Evolutionary conservation across 2,797 vertebrate species (phyloP).

Genomic region (Rhinella marina): DNA sequence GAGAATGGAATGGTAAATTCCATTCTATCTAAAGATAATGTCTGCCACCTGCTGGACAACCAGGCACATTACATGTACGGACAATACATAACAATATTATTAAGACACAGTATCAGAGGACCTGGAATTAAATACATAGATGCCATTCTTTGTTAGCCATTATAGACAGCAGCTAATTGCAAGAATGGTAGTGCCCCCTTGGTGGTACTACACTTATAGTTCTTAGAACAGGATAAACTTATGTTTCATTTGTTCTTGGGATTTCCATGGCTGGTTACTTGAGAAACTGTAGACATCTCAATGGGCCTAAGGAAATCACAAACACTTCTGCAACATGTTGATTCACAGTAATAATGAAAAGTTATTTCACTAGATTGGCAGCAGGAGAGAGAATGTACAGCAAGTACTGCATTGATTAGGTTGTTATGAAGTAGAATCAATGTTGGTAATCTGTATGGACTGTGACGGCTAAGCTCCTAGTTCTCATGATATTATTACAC

Average conservation of each 20-base stretch:
- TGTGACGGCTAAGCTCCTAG: conserved; percentile 7
- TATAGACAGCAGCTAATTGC: no score
- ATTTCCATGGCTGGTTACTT: not conserved
- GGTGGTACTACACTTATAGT: not conserved
- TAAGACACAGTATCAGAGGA: no score
- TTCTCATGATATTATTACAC: conserved; percentile 21
- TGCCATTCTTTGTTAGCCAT: no score
- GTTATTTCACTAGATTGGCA: not conserved
- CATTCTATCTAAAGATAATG: no score
- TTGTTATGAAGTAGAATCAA: conserved; percentile 18
- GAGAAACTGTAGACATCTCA: not conserved
- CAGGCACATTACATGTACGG: no score
- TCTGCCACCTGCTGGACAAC: no score
- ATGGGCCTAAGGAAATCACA: not conserved
- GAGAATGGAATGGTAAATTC: no score
- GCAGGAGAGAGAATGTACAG: not conserved
- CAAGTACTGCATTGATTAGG: not conserved
- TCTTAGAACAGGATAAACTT: not conserved
- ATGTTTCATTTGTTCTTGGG: not conserved
- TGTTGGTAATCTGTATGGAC: conserved; percentile 18
- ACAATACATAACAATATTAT: no score
- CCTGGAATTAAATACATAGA: no score
- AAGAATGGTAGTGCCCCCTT: no score
- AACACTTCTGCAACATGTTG: conserved; percentile 2
- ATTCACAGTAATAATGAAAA: conserved; percentile 11